Base-by-base conservation (phyloP, 1,140 invertebrate genomes). In the Venustaconcha ellipsiformis region DNA sequence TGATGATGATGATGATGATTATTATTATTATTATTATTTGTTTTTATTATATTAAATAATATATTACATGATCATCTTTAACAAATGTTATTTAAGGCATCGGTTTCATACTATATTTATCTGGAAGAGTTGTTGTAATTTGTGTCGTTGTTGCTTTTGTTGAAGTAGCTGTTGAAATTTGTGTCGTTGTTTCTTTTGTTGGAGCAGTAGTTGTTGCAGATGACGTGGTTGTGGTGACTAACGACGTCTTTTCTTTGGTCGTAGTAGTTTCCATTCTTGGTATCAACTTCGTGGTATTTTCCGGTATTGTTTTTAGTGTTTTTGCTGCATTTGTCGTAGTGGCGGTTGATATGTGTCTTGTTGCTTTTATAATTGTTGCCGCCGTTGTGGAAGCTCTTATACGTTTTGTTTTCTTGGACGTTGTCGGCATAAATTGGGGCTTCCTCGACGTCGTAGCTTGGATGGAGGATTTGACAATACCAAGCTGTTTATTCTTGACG, bases 21-120 rank as follows among this genome's bases (percentile, higher is more conserved):
- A 23, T 37, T 37, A 37, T 37, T 37, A 37, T 37, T 37, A 37
- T 37, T 37, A 37, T 37, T 37, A 37, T 37, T 37, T 37, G 8
- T 23, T 37, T 37, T 37, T 37, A 0, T 37, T 37, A 8, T 37
- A 37, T 37, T 37, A 37, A 37, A 37, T 37, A 37, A 37, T 1
- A 37, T 37, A 8, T 37, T 6, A 6, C 37, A 37, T 37, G 37
- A 6, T 37, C 37, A 0, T 6, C 4, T 37, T 37, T 37, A 37
- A 37, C 37, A 37, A 2, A 37, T 37, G 37, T 37, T 37, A 8
- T 37, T 37, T 37, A 37, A 37, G 37, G 37, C 37, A 37, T 64
- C 60, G 23, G 20, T 63, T 37, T 62, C 70, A 62, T 71, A 71
- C 70, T 71, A 30, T 71, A 71, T 58, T 71, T 71, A n/a, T 71